Base-by-base conservation (phyloP, 2,888 invertebrate genomes). In the Andrena haemorrhoa region DNA sequence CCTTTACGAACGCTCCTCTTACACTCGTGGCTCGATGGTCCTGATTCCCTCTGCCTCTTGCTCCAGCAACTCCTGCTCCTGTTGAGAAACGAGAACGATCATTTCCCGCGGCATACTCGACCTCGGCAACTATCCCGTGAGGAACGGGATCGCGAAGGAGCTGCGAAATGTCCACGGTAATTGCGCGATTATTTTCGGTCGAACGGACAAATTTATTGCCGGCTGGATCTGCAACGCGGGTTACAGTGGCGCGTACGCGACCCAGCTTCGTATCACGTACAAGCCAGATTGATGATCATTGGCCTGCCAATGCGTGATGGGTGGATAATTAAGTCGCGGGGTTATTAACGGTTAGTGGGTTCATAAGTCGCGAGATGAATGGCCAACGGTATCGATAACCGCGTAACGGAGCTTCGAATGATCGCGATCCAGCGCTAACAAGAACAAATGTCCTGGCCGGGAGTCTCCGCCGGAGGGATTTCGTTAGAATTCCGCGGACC, bases 271-370 rank as follows among this genome's bases (percentile, higher is more conserved):
- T 60, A 29, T 58, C 26, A 35, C 33, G 63, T 75, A 47, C 41
- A 41, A 7, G 35, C 64, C 23, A 31, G 74, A 83, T 78, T 78
- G 78, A 82, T 82, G 82, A 69, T 75, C 72, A 83, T 78, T 75
- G 69, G 70, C 20, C 56, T 68, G 82, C 60, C 82, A 71, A 75
- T 82, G 64, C 78, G 33, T 53, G 74, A 72, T 71, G n/a, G 71
- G 51, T 58, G 58, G 75, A 72, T 82, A 82, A 82, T 79, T 75
- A 82, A 72, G 75, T 72, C 64, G 12, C 31, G 58, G n/a, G 51
- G 66, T 83, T 82, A 83, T 82, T 75, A 68, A 78, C 63, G 75
- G 69, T 47, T 63, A 33, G 51, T 20, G 47, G 35, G 35, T 35
- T 10, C 66, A 58, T 51, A 68, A 73, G 74, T 70, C 66, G 26